These are phyloP conservation scores for Euphonia xanthogaster DNA, from an alignment of 2,797 vertebrate species.

Conservation along the genomic window DNA sequence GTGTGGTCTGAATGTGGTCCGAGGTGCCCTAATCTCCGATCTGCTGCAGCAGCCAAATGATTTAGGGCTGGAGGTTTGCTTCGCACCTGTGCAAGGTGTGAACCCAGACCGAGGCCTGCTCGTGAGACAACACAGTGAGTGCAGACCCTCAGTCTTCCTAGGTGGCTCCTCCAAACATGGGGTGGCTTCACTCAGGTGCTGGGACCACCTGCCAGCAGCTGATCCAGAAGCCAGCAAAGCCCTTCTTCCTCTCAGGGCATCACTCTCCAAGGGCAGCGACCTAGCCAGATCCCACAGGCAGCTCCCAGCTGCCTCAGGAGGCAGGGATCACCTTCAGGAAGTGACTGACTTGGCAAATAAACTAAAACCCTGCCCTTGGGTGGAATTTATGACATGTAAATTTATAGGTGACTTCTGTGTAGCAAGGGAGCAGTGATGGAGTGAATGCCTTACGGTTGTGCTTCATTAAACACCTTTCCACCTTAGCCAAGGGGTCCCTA, in stretches of 20 bases:
- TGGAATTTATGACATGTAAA: background rate
- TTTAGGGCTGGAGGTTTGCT: conserved; percentile 36
- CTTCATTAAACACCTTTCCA: conserved; percentile 27
- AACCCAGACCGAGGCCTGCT: background rate
- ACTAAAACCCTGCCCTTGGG: background rate
- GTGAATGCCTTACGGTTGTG: background rate
- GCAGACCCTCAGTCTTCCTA: background rate
- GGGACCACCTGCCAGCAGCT: fast-evolving
- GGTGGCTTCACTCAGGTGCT: fast-evolving
- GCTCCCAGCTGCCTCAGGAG: fast-evolving
- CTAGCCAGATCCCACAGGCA: background rate
- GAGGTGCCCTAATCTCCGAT: background rate
- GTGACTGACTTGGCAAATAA: background rate
- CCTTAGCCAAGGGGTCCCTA: background rate
- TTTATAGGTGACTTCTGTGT: background rate
- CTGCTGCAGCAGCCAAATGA: conserved; percentile 12
- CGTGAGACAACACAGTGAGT: background rate
- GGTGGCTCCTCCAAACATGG: background rate
- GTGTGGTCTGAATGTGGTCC: background rate
- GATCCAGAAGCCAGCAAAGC: background rate
- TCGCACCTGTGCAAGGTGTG: background rate
- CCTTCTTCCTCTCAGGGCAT: background rate
- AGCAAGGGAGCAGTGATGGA: background rate
- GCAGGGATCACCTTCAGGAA: background rate
- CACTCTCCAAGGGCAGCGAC: fast-evolving